A percentile compares a stretch with the other conserved stretches of the same genome.
Evolutionary conservation across 2,113 vertebrate genomes (phyloP).

Genomic region (Protomyctophum bolini): DNA sequence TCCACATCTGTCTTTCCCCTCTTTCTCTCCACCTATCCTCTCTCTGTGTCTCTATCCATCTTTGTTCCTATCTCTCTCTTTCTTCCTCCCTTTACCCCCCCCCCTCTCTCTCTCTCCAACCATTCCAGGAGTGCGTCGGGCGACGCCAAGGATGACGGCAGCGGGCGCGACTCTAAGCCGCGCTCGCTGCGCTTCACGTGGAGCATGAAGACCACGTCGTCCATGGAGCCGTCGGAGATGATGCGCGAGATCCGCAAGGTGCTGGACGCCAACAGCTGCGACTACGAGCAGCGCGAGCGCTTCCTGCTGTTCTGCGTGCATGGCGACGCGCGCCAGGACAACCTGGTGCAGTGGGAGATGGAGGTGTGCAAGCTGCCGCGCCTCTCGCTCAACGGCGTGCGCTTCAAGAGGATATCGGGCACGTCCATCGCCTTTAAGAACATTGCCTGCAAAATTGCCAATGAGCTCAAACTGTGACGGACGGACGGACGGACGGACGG

Average conservation of each 20-base stretch:
- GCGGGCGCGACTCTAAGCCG: slow-evolving; percentile 90
- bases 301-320: slow-evolving; percentile 99
- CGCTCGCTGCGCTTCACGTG: slow-evolving; percentile 96
- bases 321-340: slow-evolving; percentile 93
- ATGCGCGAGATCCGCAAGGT: slow-evolving; percentile 98
- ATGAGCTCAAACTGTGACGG: slow-evolving; percentile 96
- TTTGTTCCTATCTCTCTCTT: background rate
- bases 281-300: slow-evolving; percentile 96
- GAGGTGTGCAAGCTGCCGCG: slow-evolving; percentile 96
- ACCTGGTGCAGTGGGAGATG: slow-evolving; percentile 98
- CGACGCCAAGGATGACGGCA: slow-evolving; percentile 88
- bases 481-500: slow-evolving; percentile 33
- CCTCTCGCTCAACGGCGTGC: slow-evolving; percentile 93
- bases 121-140: slow-evolving; percentile 84
- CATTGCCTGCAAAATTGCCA: slow-evolving; percentile 98
- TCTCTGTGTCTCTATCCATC: background rate
- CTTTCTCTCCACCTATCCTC: background rate
- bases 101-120: slow-evolving; percentile 26
- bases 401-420: slow-evolving; percentile 97
- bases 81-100: no score
- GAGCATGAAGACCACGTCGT: slow-evolving; percentile 99
- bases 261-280: slow-evolving; percentile 95
- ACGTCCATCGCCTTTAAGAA: slow-evolving; percentile 98
- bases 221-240: slow-evolving; percentile 98
- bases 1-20: background rate